Evolutionary conservation across 2,797 vertebrate genomes (phyloP).

Genomic region (Rhadinocentrus ornatus): DNA sequence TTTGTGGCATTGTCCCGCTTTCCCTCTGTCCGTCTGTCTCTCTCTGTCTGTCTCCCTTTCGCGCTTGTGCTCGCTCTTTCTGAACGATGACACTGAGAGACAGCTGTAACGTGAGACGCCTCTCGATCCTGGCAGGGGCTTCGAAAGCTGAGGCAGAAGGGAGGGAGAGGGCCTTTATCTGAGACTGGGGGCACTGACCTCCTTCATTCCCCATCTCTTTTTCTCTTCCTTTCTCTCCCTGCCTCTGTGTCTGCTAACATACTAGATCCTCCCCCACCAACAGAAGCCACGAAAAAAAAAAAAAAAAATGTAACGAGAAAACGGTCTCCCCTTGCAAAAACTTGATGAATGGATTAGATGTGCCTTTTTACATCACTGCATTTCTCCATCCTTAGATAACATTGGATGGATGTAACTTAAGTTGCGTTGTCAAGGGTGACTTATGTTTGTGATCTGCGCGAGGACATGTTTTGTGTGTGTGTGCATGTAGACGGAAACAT

Average conservation of each 20-base stretch:
- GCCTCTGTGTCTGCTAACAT: constrained; percentile 63
- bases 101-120: constrained; percentile 85
- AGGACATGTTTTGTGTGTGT: constrained; percentile 23
- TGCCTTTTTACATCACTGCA: constrained; percentile 24
- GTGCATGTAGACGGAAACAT: constrained; percentile 74
- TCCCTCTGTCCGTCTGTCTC: constrained; percentile 31
- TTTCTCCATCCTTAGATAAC: constrained; percentile 23
- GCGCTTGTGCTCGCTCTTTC: constrained; percentile 57
- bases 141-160: constrained; percentile 74
- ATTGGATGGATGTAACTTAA: constrained; percentile 23
- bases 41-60: constrained; percentile 40
- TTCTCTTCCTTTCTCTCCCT: constrained; percentile 63
- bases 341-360: constrained; percentile 54
- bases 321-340: constrained; percentile 39
- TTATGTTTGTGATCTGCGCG: constrained; percentile 50
- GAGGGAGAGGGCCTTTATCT: constrained; percentile 81
- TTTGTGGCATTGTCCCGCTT: constrained; percentile 70
- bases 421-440: constrained; percentile 40
- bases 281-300: constrained; percentile 57
- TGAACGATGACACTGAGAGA: constrained; percentile 84
- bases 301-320: constrained; percentile 55
- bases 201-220: constrained; percentile 74
- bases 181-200: constrained; percentile 81
- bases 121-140: constrained; percentile 81
- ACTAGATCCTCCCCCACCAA: constrained; percentile 65